These are phyloP conservation scores for Octodonta nipae DNA, from an alignment of 2,888 invertebrate species.

Conservation along the genomic window DNA sequence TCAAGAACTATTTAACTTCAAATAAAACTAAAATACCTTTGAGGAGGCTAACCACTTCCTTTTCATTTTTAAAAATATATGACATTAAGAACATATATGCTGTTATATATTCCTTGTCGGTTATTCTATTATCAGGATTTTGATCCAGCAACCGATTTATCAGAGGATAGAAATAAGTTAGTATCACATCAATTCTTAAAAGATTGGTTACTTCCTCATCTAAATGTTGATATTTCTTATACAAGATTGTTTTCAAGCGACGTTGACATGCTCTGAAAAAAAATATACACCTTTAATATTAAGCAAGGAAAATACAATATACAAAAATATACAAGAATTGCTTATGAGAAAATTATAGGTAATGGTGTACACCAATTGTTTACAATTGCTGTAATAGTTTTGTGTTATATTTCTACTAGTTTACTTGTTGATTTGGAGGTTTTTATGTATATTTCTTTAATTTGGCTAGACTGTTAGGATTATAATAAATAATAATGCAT, in stretches of 20 bases:
- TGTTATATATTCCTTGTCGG: slow-evolving; percentile 12
- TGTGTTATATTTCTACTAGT: no score
- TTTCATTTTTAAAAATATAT: slow-evolving; percentile 16
- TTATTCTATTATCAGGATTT: slow-evolving; percentile 7
- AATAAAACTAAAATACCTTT: no score
- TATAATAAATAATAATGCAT: no score
- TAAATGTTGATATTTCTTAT: slow-evolving; percentile 4
- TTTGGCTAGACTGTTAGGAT: no score
- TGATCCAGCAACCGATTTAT: slow-evolving; percentile 6
- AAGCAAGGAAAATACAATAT: not conserved
- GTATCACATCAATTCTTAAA: slow-evolving; percentile 15
- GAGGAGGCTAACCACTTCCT: slow-evolving; percentile 17
- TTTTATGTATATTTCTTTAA: no score
- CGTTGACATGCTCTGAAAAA: slow-evolving; percentile 11
- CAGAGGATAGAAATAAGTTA: slow-evolving; percentile 15
- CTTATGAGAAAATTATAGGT: no score
- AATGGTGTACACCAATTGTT: no score
- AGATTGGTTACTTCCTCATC: slow-evolving; percentile 13
- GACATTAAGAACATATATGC: slow-evolving; percentile 21
- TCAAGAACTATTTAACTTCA: no score
- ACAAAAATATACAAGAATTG: no score
- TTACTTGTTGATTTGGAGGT: no score
- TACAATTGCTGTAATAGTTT: no score
- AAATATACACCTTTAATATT: not conserved
- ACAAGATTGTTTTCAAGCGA: slow-evolving; percentile 4